Percentiles rank a stretch among this genome's conserved stretches.
Evolutionary conservation across 2,113 vertebrate species (phyloP).

Genomic region (Oreamnos americanus): DNA sequence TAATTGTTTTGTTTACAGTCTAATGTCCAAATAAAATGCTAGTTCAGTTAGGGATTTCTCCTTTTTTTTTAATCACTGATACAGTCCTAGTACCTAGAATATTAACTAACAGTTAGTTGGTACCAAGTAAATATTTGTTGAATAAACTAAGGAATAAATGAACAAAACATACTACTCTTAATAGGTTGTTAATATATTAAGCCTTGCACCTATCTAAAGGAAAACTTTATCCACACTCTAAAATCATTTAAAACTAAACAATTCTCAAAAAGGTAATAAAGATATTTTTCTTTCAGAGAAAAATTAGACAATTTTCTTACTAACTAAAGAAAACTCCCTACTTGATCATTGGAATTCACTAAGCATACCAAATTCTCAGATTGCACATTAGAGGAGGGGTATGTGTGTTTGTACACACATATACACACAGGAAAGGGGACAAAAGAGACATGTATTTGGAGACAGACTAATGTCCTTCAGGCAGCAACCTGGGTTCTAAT

Average conservation of each 20-base stretch:
- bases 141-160: not conserved
- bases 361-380: not conserved
- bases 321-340: not conserved
- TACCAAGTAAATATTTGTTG: not conserved
- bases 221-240: not conserved
- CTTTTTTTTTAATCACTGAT: not conserved
- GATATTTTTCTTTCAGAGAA: slow-evolving; percentile 5
- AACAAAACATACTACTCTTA: not conserved
- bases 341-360: not conserved
- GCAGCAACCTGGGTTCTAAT: not conserved
- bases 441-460: not conserved
- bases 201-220: not conserved
- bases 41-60: not conserved
- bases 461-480: not conserved
- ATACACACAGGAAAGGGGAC: not conserved
- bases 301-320: slow-evolving; percentile 12
- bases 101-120: not conserved
- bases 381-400: not conserved
- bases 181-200: not conserved
- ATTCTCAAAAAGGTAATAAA: not conserved
- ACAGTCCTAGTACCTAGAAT: not conserved
- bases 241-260: slow-evolving; percentile 41
- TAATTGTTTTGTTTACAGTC: not conserved
- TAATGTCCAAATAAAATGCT: not conserved
- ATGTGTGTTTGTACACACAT: not conserved